Percentiles rank a stretch among this genome's conserved stretches.
These are phyloP conservation scores for Hemicordylus capensis DNA, from an alignment of 2,113 vertebrate species.

Conservation along the genomic window DNA sequence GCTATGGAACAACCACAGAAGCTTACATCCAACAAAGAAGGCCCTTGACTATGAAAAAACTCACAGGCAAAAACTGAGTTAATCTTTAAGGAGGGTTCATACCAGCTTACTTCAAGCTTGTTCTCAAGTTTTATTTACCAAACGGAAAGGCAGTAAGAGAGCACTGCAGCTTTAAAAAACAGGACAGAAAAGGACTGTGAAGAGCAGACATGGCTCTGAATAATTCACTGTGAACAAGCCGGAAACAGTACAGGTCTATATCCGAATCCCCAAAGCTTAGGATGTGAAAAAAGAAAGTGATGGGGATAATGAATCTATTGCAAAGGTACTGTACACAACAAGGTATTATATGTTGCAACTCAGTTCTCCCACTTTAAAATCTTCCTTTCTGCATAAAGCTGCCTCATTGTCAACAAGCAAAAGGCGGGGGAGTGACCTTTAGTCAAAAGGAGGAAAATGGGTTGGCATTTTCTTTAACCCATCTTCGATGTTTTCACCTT, in stretches of 20 bases:
- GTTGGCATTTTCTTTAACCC: neutral
- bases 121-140: neutral
- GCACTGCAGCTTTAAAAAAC: neutral
- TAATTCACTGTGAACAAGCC: neutral
- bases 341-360: neutral
- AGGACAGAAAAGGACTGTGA: neutral
- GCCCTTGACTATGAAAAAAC: neutral
- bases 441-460: neutral
- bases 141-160: neutral
- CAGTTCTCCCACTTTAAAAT: neutral
- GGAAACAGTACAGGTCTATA: neutral
- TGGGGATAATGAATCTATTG: neutral
- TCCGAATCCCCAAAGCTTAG: neutral
- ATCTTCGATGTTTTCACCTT: neutral
- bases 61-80: too few species aligned
- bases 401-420: neutral
- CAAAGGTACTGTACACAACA: too few species aligned
- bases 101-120: neutral
- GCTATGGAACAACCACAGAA: too few species aligned
- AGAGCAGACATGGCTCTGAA: neutral
- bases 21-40: neutral
- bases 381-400: neutral
- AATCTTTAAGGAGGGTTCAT: neutral
- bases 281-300: neutral
- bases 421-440: neutral